Percentiles rank a stretch among this genome's conserved stretches.
These are phyloP conservation scores for Tetraodon nigroviridis DNA, from an alignment of 2,113 vertebrate species.

Conservation along the genomic window DNA sequence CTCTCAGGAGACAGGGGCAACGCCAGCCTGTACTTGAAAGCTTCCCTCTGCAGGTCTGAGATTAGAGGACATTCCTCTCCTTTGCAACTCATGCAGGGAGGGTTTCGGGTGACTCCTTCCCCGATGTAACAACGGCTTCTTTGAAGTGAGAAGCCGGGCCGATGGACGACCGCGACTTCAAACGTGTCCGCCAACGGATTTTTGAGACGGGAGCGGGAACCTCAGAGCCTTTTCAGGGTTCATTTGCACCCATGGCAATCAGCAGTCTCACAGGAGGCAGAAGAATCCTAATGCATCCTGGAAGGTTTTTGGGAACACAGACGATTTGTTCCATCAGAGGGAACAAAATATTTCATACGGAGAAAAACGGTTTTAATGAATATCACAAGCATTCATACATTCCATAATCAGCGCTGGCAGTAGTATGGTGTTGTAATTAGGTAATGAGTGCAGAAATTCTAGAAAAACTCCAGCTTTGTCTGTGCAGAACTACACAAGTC, in stretches of 20 bases:
- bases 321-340: too few species aligned
- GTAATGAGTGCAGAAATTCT: too few species aligned
- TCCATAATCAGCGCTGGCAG: too few species aligned
- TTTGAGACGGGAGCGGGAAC: conserved; percentile 42
- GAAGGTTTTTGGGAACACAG: too few species aligned
- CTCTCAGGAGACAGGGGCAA: conserved; percentile 15
- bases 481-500: too few species aligned
- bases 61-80: conserved; percentile 56
- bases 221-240: conserved; percentile 48
- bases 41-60: conserved; percentile 54
- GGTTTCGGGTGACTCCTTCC: conserved; percentile 35
- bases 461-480: too few species aligned
- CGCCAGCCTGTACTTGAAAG: conserved; percentile 46
- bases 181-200: conserved; percentile 44
- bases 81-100: conserved; percentile 36
- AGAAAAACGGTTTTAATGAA: too few species aligned
- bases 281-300: too few species aligned
- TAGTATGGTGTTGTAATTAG: too few species aligned
- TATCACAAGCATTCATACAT: too few species aligned
- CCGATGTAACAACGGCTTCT: conserved; percentile 36
- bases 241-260: conserved; percentile 42
- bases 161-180: conserved; percentile 31
- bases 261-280: not conserved
- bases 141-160: conserved; percentile 60
- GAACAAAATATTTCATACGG: too few species aligned